These are phyloP conservation scores for Chloroclysta siterata DNA, from an alignment of 2,888 invertebrate species.

Conservation along the genomic window DNA sequence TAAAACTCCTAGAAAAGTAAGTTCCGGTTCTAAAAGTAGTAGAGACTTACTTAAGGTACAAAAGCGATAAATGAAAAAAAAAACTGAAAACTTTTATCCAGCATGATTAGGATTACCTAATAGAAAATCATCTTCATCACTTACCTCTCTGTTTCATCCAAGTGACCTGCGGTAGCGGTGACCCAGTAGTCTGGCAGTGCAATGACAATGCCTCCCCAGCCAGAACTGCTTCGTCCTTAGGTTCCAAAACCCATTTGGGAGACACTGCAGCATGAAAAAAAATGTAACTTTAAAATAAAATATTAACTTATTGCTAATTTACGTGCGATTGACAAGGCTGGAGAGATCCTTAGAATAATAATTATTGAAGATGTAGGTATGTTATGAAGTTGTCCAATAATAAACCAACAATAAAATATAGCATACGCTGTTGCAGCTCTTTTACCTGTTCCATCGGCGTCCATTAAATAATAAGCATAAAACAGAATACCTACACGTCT, in stretches of 20 bases:
- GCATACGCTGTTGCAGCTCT: neutral
- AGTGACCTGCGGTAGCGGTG: slow-evolving; percentile 88
- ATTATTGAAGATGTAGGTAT: too few relatives aligned
- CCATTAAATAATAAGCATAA: slow-evolving; percentile 3
- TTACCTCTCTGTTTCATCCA: slow-evolving; percentile 89
- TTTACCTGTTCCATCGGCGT: slow-evolving; percentile 29
- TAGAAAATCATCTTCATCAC: neutral
- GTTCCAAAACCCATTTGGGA: slow-evolving; percentile 90
- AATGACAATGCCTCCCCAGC: slow-evolving; percentile 88
- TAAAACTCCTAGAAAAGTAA: neutral
- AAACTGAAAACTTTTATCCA: neutral
- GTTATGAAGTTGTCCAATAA: too few relatives aligned
- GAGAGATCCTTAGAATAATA: neutral
- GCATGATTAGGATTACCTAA: neutral
- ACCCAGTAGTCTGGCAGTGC: slow-evolving; percentile 90
- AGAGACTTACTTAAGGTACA: too few relatives aligned
- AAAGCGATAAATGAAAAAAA: too few relatives aligned
- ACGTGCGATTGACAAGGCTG: neutral
- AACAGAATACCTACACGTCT: neutral
- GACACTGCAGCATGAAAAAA: slow-evolving; percentile 86
- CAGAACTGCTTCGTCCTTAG: slow-evolving; percentile 89
- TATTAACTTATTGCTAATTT: neutral
- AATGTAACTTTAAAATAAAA: neutral
- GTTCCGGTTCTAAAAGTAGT: too few relatives aligned
- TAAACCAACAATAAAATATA: too few relatives aligned